Conservation (phyloP, 2,888 invertebrate genomes). For the Clanis bilineata region DNA sequence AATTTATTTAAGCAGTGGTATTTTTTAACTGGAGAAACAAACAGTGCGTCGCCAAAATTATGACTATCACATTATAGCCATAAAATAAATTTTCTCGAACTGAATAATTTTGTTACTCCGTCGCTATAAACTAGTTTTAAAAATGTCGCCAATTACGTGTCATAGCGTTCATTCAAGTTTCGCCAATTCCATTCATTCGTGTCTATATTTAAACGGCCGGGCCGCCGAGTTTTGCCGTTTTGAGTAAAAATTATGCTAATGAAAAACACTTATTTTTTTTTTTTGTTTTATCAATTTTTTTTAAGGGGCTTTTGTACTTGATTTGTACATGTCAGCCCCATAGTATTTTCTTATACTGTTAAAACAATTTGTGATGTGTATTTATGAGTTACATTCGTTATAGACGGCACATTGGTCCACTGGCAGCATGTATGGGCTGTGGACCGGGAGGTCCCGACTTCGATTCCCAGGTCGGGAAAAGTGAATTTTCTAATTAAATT, state of each 20-base stretch:
- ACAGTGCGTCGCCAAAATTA: too few relatives aligned
- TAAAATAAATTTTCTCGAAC: not conserved
- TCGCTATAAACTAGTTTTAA: not conserved
- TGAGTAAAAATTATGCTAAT: constrained; percentile 22
- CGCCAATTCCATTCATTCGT: not conserved
- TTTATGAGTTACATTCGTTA: not conserved
- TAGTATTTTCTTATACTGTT: too few relatives aligned
- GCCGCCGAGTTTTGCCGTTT: constrained; percentile 25
- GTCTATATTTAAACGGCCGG: constrained; percentile 7
- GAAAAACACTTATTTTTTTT: not conserved
- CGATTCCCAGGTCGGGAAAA: too few relatives aligned
- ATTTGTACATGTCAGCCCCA: too few relatives aligned
- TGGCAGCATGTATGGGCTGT: too few relatives aligned
- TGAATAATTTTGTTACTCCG: not conserved
- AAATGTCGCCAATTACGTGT: not conserved
- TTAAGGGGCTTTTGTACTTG: not conserved
- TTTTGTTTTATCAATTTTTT: too few relatives aligned
- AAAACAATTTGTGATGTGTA: not conserved
- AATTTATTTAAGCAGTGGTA: too few relatives aligned
- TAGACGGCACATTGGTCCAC: too few relatives aligned
- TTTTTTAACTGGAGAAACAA: too few relatives aligned
- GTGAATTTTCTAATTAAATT: too few relatives aligned
- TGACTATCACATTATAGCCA: not conserved
- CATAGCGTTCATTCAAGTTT: constrained; percentile 7
- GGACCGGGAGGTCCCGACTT: too few relatives aligned